Conservation (phyloP, 2,888 invertebrate genomes). For the Drosophila mettleri region DNA sequence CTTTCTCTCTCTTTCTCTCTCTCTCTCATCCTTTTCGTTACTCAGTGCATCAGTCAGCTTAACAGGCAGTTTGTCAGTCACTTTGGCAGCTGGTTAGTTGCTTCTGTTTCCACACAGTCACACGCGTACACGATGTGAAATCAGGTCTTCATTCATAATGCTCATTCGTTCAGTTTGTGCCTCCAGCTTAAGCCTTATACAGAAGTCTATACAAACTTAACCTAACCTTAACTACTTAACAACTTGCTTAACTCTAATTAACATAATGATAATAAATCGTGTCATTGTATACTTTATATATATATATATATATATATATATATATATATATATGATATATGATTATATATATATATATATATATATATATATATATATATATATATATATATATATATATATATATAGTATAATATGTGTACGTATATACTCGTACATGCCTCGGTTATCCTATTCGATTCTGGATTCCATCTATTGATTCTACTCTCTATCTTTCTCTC, state of each 20-base stretch:
- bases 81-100: background rate
- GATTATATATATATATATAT: slow-evolving; percentile 6
- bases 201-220: background rate
- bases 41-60: slow-evolving; percentile 13
- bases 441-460: slow-evolving; percentile 48
- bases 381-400: slow-evolving; percentile 5
- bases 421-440: slow-evolving; percentile 46
- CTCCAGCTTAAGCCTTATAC: slow-evolving; percentile 2
- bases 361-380: slow-evolving; percentile 40
- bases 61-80: slow-evolving; percentile 14
- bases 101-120: background rate
- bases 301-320: background rate
- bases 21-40: slow-evolving; percentile 11
- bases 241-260: background rate
- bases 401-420: slow-evolving; percentile 19
- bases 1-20: slow-evolving; percentile 12
- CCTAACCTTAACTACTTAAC: slow-evolving; percentile 24
- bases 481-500: slow-evolving; percentile 12
- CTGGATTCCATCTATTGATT: slow-evolving; percentile 40
- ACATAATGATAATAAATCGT: slow-evolving; percentile 41
- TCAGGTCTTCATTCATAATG: background rate
- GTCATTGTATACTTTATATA: slow-evolving; percentile 66
- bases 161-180: slow-evolving; percentile 6
- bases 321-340: too few species aligned
- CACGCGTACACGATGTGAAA: background rate